Evolutionary conservation across 2,797 vertebrate species (phyloP).

Genomic region (Cryptoblepharus egeriae): DNA sequence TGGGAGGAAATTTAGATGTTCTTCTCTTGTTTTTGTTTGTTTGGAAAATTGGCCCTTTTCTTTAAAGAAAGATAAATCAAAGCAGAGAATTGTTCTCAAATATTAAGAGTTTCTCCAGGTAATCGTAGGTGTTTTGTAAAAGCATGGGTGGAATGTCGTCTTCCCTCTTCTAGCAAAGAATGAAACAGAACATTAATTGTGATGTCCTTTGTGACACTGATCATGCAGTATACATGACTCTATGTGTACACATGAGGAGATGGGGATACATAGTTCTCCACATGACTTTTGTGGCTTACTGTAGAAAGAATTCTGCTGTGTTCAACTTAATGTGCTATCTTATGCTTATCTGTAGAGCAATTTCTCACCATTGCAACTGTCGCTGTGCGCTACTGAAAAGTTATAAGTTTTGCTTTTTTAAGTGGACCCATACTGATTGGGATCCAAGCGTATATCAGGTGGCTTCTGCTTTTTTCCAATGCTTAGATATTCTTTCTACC

Average conservation of each 20-base stretch:
- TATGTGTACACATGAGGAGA: slow-evolving; percentile 21
- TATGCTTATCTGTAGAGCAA: neutral
- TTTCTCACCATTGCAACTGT: slow-evolving; percentile 7
- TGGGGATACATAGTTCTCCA: neutral
- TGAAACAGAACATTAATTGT: slow-evolving; percentile 44
- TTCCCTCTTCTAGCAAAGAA: slow-evolving; percentile 46
- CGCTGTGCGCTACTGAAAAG: slow-evolving; percentile 20
- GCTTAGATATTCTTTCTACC: slow-evolving; percentile 21
- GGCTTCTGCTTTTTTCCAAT: slow-evolving; percentile 20
- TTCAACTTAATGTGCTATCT: slow-evolving; percentile 1
- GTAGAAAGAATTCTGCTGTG: neutral
- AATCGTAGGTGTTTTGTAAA: slow-evolving; percentile 17
- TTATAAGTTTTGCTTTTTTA: slow-evolving; percentile 50
- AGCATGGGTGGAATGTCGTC: slow-evolving; percentile 31
- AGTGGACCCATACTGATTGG: slow-evolving; percentile 6
- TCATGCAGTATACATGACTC: slow-evolving; percentile 28
- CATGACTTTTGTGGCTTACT: slow-evolving; percentile 4
- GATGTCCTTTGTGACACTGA: slow-evolving; percentile 44
- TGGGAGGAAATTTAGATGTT: neutral
- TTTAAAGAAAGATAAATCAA: slow-evolving; percentile 50
- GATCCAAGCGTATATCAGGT: slow-evolving; percentile 28
- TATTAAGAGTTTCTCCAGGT: slow-evolving; percentile 31
- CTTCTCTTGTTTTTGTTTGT: neutral
- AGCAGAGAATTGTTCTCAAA: slow-evolving; percentile 41
- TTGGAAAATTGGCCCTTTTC: slow-evolving; percentile 1